Conservation (phyloP, 2,113 vertebrate genomes). For the Trachemys scripta region DNA sequence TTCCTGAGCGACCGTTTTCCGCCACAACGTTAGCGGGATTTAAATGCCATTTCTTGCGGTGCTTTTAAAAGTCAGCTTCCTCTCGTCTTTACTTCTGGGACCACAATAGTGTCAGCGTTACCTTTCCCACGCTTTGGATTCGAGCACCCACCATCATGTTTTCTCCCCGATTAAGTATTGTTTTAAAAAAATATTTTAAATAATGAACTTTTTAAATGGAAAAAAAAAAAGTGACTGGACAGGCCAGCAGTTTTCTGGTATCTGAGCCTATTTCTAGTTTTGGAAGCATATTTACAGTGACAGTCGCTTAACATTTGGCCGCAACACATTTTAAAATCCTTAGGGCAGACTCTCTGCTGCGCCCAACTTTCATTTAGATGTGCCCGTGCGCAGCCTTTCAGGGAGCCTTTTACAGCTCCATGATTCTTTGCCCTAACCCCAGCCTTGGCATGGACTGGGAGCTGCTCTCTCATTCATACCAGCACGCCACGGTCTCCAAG, state of each 20-base stretch:
- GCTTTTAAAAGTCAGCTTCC: rapidly evolving
- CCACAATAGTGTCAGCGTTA: not conserved
- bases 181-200: not conserved
- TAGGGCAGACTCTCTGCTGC: not conserved
- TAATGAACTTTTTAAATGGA: not conserved
- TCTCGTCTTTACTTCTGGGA: not conserved
- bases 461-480: not conserved
- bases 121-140: too few species aligned
- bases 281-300: not conserved
- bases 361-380: not conserved
- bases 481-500: rapidly evolving
- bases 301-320: not conserved
- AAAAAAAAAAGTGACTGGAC: not conserved
- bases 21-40: not conserved
- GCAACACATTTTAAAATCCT: not conserved
- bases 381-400: rapidly evolving
- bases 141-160: not conserved
- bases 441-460: too few species aligned
- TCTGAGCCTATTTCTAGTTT: not conserved
- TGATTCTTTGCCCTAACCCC: not conserved
- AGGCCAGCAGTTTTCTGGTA: not conserved
- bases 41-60: not conserved
- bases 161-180: not conserved
- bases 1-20: not conserved
- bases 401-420: rapidly evolving